Evolutionary conservation across 2,888 invertebrate species (phyloP), one percentile per base, ranked within the genome.

Genomic region (Metellina segmentata): DNA sequence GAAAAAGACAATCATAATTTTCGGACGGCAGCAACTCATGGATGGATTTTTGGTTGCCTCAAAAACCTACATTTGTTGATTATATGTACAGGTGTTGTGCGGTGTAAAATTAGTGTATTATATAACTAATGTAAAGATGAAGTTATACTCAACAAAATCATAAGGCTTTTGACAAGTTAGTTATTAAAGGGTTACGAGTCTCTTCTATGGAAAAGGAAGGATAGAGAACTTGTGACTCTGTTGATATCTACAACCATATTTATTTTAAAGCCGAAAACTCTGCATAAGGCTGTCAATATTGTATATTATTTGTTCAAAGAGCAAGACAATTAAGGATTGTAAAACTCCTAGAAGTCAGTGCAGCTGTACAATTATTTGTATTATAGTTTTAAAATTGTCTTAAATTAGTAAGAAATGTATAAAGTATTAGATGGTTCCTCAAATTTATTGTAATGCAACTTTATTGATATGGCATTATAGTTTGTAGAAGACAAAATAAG

Each of bases 1-100:
- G n/a, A 49, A 34, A 77, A 78, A 91, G 86, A 82, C 90, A 91
- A 91, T 91, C 90, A 91, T 78, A 81, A 52, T 71, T 52, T 72
- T 79, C 72, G 49, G 49, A 48, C 48, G 53, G 20, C 49, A 61
- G 34, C n/a, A 34, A 61, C 53, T 70, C 48, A 72, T 61, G n/a
- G 81, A 81, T 51, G 83, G 75, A 70, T 8, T 77, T 90, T 81
- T 81, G 69, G 75, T 85, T 85, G 61, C 9, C 83, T 81, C 61
- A 49, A 51, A 69, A 75, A 69, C 77, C 89, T 77, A 70, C 16
- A 88, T 70, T 72, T 85, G 48, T 77, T 71, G 51, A 71, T 71
- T 75, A 51, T 51, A 79, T 51, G 61, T 74, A 34, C 52, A 61
- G 52, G 74, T 75, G 53, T 75, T 71, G 34, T 13, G 72, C 13